Evolutionary conservation across 2,888 invertebrate genomes (phyloP).

Genomic region (Hypomecis atomaria): DNA sequence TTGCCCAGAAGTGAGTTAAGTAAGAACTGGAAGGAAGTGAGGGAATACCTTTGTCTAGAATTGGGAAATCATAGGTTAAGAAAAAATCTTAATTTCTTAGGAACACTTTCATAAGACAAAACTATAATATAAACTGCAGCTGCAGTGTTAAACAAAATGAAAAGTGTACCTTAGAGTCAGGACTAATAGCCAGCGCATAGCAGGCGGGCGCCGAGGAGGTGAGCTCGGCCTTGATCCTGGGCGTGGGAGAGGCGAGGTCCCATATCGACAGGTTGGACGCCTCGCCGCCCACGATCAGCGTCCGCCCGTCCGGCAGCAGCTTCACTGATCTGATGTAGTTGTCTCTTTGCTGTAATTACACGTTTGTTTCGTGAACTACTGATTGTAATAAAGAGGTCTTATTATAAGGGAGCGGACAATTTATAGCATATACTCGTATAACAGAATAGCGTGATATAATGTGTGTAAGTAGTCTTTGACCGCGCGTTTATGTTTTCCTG

Average conservation of each 20-base stretch:
- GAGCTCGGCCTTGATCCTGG: constrained; percentile 95
- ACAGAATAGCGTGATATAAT: no score
- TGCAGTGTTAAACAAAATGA: no score
- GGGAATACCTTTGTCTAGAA: no score
- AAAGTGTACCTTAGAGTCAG: constrained; percentile 91
- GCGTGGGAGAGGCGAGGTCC: constrained; percentile 96
- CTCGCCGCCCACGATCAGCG: constrained; percentile 97
- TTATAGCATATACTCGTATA: no score
- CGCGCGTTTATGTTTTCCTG: no score
- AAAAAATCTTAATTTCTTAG: no score
- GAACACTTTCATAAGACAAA: no score
- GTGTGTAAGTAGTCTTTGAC: no score
- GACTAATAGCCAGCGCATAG: constrained; percentile 98
- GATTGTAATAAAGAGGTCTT: not conserved
- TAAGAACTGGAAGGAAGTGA: no score
- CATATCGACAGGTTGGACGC: constrained; percentile 97
- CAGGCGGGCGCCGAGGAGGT: constrained; percentile 98
- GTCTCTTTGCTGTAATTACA: constrained; percentile 89
- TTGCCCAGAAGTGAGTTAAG: no score
- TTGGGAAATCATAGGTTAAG: no score
- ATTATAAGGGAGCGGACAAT: not conserved
- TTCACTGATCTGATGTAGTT: constrained; percentile 98
- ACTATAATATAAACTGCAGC: no score
- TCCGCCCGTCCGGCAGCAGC: constrained; percentile 95
- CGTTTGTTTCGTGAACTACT: constrained; percentile 1